Conservation (phyloP, 35 echinoderm and acorn worm species). For the Antedon bifida region DNA sequence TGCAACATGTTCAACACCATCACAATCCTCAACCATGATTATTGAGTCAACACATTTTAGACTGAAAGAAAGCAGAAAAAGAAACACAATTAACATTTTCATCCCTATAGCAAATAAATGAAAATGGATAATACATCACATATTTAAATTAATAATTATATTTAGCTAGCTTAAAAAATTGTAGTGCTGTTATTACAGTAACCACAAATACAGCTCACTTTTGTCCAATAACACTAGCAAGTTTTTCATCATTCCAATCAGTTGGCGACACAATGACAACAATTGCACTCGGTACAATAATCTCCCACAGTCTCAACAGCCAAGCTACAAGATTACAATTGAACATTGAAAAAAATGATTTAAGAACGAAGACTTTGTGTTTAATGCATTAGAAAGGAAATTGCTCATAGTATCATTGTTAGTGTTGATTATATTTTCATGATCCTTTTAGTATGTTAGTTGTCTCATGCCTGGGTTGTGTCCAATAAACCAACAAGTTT, state of each 20-base stretch:
- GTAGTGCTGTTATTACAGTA: no score
- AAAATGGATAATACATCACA: no score
- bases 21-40: not conserved
- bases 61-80: not conserved
- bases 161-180: no score
- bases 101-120: no score
- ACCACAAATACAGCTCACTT: constrained; percentile 11
- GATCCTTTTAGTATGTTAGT: no score
- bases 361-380: not conserved
- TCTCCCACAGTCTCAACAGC: constrained; percentile 43
- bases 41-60: not conserved
- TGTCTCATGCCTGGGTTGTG: no score
- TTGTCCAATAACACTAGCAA: constrained; percentile 6
- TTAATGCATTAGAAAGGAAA: not conserved
- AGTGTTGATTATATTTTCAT: not conserved
- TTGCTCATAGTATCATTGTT: not conserved
- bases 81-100: no score
- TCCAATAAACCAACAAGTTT: no score
- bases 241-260: constrained; percentile 15
- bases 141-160: no score
- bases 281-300: constrained; percentile 26
- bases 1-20: not conserved
- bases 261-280: constrained; percentile 20
- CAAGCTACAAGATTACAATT: constrained; percentile 25
- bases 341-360: not conserved